Base-by-base conservation (phyloP, 2,797 vertebrate species). In the Harpagifer antarcticus region DNA sequence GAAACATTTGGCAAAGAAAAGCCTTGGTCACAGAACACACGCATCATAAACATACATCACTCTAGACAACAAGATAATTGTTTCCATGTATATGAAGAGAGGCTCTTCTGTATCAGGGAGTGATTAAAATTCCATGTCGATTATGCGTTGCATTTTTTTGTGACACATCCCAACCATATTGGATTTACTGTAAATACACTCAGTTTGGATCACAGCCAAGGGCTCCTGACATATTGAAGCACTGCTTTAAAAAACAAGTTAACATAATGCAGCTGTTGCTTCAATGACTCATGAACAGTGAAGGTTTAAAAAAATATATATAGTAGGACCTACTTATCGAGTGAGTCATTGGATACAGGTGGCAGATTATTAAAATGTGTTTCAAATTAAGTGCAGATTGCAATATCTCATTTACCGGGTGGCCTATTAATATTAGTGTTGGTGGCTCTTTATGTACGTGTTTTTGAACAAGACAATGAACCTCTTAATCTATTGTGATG, bases 1-100 rank as follows among this genome's bases (percentile, higher is more conserved):
- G 40, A 14, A 64, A 17, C 23, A 43, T n/a, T 9, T 65, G 23
- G 3, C 43, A 65, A 50, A 44, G 40, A 55, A 10, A 63, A 2
- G 9, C 14, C 5, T 62, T 17, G 8, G 12, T 55, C 37, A 56
- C 33, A 53, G 15, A 50, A 49, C 55, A 19, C 5, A 69, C 1
- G 11, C 44, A 44, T 68, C 31, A 53, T 56, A 62, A 74, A 68
- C 16, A 19, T 63, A 9, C 47, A 57, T 50, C 44, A 23, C 31
- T 54, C 4, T 49, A 20, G 52, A 49, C 42, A 66, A 75, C 33
- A 59, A 27, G 59, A 52, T 85, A 86, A 89, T 78, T 73, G 61
- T 68, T 86, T 88, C 86, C 75, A 86, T 77, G 47, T 60, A 43
- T 14, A 13, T 33, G 33, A 71, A 31, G 7, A 49, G 4, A 60